Evolutionary conservation across 1,140 invertebrate genomes (phyloP).

Genomic region (Eupristina koningsbergeri): DNA sequence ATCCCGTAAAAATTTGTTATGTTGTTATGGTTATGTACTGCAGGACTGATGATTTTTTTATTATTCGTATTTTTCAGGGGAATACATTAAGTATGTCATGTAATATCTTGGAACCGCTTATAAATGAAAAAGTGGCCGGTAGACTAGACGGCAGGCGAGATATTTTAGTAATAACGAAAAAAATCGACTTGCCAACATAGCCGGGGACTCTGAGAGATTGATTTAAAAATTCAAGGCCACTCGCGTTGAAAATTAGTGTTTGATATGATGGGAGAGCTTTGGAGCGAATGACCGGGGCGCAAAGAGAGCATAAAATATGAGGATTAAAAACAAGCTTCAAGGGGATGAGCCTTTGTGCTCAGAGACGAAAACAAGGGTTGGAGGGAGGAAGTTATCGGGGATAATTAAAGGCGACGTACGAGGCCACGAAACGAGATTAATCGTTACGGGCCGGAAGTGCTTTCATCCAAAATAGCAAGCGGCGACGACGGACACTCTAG

Average conservation of each 20-base stretch:
- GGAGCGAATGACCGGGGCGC: not conserved
- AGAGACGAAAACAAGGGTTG: not conserved
- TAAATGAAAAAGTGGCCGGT: too few species aligned
- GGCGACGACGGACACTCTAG: not conserved
- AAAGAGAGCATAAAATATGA: conserved; percentile 37
- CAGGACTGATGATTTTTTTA: too few species aligned
- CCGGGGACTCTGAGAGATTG: not conserved
- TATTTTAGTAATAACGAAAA: not conserved
- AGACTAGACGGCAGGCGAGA: not conserved
- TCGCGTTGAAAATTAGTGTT: not conserved
- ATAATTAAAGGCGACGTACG: conserved; percentile 44
- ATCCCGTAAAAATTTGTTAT: not conserved
- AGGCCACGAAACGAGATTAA: conserved; percentile 30
- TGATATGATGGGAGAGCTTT: not conserved
- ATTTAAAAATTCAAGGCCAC: conserved; percentile 8
- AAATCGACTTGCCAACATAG: not conserved
- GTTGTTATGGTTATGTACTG: too few species aligned
- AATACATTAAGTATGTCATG: too few species aligned
- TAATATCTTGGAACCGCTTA: too few species aligned
- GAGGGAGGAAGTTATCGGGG: not conserved
- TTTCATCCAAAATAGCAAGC: not conserved
- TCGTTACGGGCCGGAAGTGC: not conserved
- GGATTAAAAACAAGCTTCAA: conserved; percentile 6
- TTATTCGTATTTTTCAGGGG: too few species aligned
- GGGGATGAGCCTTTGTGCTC: not conserved